Base-by-base conservation (phyloP, 1,140 invertebrate species). In the Melitaea cinxia region DNA sequence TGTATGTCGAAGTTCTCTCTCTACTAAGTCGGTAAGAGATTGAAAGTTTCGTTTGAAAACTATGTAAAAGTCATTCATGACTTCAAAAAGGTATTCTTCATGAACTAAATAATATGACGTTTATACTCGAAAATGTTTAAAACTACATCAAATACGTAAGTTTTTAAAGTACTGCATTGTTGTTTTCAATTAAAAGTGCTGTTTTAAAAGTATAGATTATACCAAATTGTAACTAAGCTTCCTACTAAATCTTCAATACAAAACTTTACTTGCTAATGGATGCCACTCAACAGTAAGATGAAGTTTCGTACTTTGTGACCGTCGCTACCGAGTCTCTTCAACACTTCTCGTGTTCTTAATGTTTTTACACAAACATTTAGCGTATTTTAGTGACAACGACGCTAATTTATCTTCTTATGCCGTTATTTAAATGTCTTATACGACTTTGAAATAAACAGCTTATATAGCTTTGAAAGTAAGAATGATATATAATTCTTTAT, bases 321-420 rank as follows among this genome's bases (percentile, higher is more conserved):
- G 60, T 65, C 49, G 59, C 52, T 45, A 49, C 67, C 68, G 75
- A 82, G 75, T 80, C 37, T 42, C 37, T 74, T 50, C 68, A 65
- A 65, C 73, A 74, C 73, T 78, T 78, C 76, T 73, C 58, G 61
- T 72, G 66, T 75, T 73, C 74, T 74, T 82, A 78, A 77, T 73
- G 75, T 77, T 78, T 75, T 74, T 71, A 56, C 59, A 66, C 53
- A 69, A 77, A 75, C 63, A 76, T 78, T 66, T 56, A 70, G 62
- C 52, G 61, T 60, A 19, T 65, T 70, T 14, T n/a, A 47, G 15
- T 33, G 47, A 56, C 37, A 63, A 45, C 62, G 54, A 68, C 55
- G 52, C 50, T 54, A 42, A 69, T 24, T 73, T 64, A 65, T 52
- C 60, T 73, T 65, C 45, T 72, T 75, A 73, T 63, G 26, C 68